phyloP scores from a whole-genome alignment of 2,797 vertebrate genomes.

The Leuciscus waleckii region DNA sequence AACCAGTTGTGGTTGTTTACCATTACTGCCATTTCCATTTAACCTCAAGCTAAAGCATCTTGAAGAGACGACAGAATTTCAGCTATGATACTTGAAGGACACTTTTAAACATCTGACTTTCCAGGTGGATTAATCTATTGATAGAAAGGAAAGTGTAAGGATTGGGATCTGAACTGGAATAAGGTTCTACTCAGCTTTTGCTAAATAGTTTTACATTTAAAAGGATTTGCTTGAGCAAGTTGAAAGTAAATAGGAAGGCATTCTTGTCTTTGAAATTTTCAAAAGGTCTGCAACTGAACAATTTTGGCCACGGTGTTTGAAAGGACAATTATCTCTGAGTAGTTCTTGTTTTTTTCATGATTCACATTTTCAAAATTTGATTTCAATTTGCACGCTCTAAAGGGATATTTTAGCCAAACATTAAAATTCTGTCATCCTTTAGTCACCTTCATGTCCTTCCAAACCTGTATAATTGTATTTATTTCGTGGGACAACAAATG shows the following conservation, averaged over 20 bases:
- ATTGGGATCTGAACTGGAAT: background rate
- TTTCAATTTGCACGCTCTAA: background rate
- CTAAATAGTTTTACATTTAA: slow-evolving; percentile 27
- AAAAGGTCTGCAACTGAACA: background rate
- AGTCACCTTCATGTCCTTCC: background rate
- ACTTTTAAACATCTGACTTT: slow-evolving; percentile 22
- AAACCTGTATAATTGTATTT: background rate
- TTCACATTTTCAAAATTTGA: background rate
- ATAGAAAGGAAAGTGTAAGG: background rate
- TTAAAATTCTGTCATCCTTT: background rate
- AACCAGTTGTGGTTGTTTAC: slow-evolving; percentile 31
- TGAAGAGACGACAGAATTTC: background rate
- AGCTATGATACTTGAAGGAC: background rate
- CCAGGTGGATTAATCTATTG: slow-evolving; percentile 10
- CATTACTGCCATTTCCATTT: slow-evolving; percentile 16
- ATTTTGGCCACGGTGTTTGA: background rate
- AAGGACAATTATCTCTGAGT: background rate
- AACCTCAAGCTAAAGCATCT: background rate
- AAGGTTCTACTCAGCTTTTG: slow-evolving; percentile 6
- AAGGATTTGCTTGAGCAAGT: slow-evolving; percentile 12
- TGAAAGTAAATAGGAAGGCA: background rate
- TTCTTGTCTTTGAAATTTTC: background rate
- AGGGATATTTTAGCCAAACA: background rate
- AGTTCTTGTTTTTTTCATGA: background rate
- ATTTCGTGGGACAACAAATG: background rate